Evolutionary conservation across 2,113 vertebrate genomes (phyloP).

Genomic region (Donacobius atricapilla): DNA sequence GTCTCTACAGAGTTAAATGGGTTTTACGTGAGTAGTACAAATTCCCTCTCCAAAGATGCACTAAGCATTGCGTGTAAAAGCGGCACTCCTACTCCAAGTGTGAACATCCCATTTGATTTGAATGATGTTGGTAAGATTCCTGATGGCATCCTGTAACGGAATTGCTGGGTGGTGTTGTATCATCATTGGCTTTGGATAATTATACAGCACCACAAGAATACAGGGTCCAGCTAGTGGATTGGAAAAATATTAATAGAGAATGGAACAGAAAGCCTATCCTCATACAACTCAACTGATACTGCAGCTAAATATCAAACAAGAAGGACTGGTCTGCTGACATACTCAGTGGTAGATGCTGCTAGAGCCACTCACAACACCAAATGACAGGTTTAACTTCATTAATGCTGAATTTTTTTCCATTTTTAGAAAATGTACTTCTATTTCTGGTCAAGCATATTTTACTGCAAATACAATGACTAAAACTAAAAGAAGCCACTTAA

Average conservation of each 20-base stretch:
- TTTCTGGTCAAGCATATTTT: not conserved
- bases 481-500: not conserved
- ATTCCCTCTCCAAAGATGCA: not conserved
- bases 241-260: not conserved
- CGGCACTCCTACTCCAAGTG: not conserved
- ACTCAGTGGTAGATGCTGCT: not conserved
- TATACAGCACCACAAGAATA: not conserved
- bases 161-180: not conserved
- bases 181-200: not conserved
- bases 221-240: not conserved
- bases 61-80: not conserved
- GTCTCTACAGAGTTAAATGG: not conserved
- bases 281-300: not conserved
- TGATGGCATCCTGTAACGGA: not conserved
- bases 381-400: not conserved
- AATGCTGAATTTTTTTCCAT: not conserved
- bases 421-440: not conserved
- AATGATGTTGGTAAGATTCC: not conserved
- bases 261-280: not conserved
- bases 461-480: not conserved
- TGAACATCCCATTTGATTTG: accelerated
- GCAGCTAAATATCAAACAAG: not conserved
- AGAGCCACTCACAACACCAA: not conserved
- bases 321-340: not conserved
- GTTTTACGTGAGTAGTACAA: not conserved